Base-by-base conservation (phyloP, 2,888 invertebrate genomes). In the Chydorus sphaericus region DNA sequence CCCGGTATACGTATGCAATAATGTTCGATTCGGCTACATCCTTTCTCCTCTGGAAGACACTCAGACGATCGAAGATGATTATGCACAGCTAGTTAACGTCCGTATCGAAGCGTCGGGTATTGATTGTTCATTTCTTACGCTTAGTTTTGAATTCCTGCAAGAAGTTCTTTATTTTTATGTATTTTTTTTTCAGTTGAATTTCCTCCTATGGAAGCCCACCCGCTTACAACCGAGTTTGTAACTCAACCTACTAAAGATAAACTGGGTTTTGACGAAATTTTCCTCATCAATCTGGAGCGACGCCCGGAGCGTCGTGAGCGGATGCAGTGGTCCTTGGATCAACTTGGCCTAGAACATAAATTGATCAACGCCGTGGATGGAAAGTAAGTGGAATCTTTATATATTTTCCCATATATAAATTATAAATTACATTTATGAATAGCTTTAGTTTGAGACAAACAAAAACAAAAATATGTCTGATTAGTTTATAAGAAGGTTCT, bases 221-320 rank as follows among this genome's bases (percentile, higher is more conserved):
- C 30, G 11, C 36, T 31, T 33, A 33, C 49, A 11, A 33, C 30
- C 39, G 51, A 30, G 11, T 49, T 50, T n/a, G 57, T 57, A 31
- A 53, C 54, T 6, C 67, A 63, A 8, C 74, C 74, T 0, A 60
- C 65, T 14, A 76, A 75, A 54, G 80, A 82, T 62, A 83, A 77
- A 57, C 71, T 86, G 39, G 81, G 80, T 0, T 79, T 89, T 61
- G 82, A 85, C 67, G 76, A 83, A 66, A 81, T 96, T 53, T 98
- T 81, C 66, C 81, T 97, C 81, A 94, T 98, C 16, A 99, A 98
- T 71, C 73, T 98, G 59, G 73, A 80, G 60, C 73, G 97, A 56
- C 75, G 98, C 55, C 77, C 79, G 0, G 89, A 93, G 64, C 74
- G 94, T 58, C 73, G 85, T 39, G 65, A 68, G 6, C 75, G 88